Evolutionary conservation across 2,888 invertebrate genomes (phyloP), one percentile per base, ranked within the genome.

Genomic region (Polydrusus cervinus): DNA sequence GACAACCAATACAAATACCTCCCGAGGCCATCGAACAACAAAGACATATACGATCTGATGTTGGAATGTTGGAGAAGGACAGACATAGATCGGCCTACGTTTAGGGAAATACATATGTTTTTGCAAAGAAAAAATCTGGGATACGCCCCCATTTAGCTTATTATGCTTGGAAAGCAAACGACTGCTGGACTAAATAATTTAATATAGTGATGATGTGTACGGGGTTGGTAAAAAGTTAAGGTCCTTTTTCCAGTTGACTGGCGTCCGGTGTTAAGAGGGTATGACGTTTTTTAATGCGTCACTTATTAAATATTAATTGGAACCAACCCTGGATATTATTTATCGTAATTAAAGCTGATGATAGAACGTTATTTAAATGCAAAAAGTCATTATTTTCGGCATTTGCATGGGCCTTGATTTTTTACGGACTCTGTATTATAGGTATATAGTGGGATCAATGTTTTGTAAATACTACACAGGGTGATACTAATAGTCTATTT

Each of bases 11-110:
- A 90, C 88, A 89, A 90, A 82, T 88, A 88, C 83, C 89, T 95
- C 65, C 91, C 92, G 38, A 92, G 93, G 78, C 92, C 94, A 11
- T 87, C 90, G 20, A 93, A 93, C 78, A 93, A 94, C 57, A 93
- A 94, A 84, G 95, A 96, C 87, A 90, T 96, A 78, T 94, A 94
- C 89, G 94, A 95, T 83, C 89, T 96, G 80, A 94, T 96, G 94
- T 87, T 91, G 78, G 95, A 94, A 84, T 97, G 96, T 86, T 96
- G 96, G 96, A 91, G 93, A 76, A 89, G 93, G 47, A 92, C 93
- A 82, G 94, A 94, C 74, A 86, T 88, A 64, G 92, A 93, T 79
- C 88, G 96, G 43, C 96, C 96, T 5, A 89, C 92, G 78, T 96
- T 96, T 89, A 89, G 91, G 38, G 95, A 96, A 83, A 93, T 95